Conservation (phyloP, 2,888 invertebrate genomes). For the Nasonia oneida region DNA sequence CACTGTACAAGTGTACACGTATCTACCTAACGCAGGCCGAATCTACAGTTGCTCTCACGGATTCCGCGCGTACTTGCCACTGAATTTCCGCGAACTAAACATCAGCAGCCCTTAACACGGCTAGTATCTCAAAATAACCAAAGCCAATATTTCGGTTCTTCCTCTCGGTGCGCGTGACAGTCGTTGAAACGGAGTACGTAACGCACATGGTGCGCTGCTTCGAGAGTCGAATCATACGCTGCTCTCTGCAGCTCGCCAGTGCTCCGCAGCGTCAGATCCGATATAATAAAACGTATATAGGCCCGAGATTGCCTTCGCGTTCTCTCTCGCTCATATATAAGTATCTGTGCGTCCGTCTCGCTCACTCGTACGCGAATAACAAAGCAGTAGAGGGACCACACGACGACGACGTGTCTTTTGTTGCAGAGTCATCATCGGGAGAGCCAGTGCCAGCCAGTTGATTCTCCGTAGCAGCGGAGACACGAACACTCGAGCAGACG, state of each 20-base stretch:
- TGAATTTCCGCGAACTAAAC: not conserved
- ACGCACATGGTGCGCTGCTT: not conserved
- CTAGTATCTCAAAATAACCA: not conserved
- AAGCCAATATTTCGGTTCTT: not conserved
- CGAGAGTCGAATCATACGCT: not conserved
- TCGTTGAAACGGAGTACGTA: not conserved
- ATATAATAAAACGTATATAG: not conserved
- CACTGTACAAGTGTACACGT: not conserved
- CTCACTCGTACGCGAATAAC: constrained; percentile 43
- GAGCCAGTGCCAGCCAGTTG: not conserved
- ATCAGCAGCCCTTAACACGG: not conserved
- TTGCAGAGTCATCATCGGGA: constrained; percentile 78
- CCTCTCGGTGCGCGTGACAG: not conserved
- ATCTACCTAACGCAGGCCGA: not conserved
- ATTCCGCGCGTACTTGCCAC: not conserved
- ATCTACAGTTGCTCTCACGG: not conserved
- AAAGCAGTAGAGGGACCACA: constrained; percentile 33
- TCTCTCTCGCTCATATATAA: constrained; percentile 4
- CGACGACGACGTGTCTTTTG: constrained; percentile 65
- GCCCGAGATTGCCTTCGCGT: constrained; percentile 28
- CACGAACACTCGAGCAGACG: constrained; percentile 33
- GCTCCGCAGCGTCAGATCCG: constrained; percentile 18
- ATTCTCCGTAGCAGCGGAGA: constrained; percentile 12
- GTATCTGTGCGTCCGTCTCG: constrained; percentile 2
- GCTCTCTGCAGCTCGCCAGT: not conserved